These are phyloP conservation scores for Sebastes trivittatus DNA, from an alignment of 2,797 vertebrate species.

Conservation along the genomic window DNA sequence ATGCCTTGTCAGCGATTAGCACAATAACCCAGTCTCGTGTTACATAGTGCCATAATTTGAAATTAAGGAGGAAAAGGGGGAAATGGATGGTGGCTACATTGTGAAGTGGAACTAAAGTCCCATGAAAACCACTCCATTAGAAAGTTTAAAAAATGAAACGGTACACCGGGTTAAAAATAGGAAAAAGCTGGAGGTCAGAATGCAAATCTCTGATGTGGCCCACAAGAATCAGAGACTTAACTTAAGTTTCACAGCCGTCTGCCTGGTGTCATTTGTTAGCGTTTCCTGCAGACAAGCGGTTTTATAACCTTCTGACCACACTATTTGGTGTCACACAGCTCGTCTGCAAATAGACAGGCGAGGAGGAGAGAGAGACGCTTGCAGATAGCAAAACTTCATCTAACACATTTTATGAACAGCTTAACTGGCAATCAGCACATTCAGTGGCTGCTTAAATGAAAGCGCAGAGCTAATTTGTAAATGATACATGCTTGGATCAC, in stretches of 20 bases:
- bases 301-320: conserved; percentile 51
- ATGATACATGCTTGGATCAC: conserved; percentile 33
- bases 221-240: conserved; percentile 29
- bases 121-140: conserved; percentile 58
- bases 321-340: conserved; percentile 1
- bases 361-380: background rate
- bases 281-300: conserved; percentile 36
- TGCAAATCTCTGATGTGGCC: background rate
- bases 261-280: conserved; percentile 49
- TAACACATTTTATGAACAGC: conserved; percentile 14
- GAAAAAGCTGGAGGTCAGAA: conserved; percentile 32
- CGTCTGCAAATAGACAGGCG: conserved; percentile 8
- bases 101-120: conserved; percentile 47
- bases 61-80: conserved; percentile 7
- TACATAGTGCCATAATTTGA: conserved; percentile 13
- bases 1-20: conserved; percentile 49
- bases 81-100: conserved; percentile 9
- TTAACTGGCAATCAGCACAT: conserved; percentile 30
- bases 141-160: conserved; percentile 66
- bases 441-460: conserved; percentile 16
- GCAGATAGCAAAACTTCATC: conserved; percentile 9
- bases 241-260: conserved; percentile 50
- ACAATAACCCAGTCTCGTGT: conserved; percentile 21
- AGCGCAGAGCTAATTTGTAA: conserved; percentile 46
- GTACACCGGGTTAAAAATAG: conserved; percentile 53